A percentile compares a stretch with the other conserved stretches of the same genome.
Conservation (phyloP, 2,113 vertebrate species). For the Tachysurus vachellii region DNA sequence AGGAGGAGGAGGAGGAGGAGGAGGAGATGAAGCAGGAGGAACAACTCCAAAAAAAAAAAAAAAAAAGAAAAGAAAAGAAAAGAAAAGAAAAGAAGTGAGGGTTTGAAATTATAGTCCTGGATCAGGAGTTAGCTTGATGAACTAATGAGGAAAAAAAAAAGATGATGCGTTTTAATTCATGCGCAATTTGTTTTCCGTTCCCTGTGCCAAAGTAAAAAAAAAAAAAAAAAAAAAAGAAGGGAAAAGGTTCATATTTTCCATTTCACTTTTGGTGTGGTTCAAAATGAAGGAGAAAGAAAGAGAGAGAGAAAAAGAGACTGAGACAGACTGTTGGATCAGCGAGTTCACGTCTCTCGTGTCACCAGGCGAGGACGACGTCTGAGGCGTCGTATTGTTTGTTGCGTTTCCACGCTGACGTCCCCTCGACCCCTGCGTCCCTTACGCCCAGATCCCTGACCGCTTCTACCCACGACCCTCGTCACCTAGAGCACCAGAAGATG, state of each 20-base stretch:
- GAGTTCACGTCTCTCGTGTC: constrained; percentile 38
- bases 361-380: constrained; percentile 47
- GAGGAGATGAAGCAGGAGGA: not conserved
- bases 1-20: not conserved
- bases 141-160: constrained; percentile 39
- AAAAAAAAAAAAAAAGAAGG: not conserved
- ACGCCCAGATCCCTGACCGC: not conserved
- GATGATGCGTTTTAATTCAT: constrained; percentile 56
- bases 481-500: not conserved
- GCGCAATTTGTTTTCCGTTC: constrained; percentile 54
- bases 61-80: not conserved
- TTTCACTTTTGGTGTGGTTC: constrained; percentile 48
- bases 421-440: not conserved
- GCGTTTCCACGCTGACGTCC: not conserved
- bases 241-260: constrained; percentile 55
- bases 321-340: not conserved
- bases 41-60: not conserved
- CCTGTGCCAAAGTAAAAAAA: constrained; percentile 32
- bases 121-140: constrained; percentile 37
- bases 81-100: constrained; percentile 14
- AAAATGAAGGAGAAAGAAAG: constrained; percentile 37
- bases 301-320: not conserved
- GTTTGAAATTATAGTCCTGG: constrained; percentile 30
- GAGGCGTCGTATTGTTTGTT: constrained; percentile 33
- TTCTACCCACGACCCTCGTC: not conserved